phyloP scores from a whole-genome alignment of 1,140 invertebrate genomes.

The Leptinotarsa defecta region DNA sequence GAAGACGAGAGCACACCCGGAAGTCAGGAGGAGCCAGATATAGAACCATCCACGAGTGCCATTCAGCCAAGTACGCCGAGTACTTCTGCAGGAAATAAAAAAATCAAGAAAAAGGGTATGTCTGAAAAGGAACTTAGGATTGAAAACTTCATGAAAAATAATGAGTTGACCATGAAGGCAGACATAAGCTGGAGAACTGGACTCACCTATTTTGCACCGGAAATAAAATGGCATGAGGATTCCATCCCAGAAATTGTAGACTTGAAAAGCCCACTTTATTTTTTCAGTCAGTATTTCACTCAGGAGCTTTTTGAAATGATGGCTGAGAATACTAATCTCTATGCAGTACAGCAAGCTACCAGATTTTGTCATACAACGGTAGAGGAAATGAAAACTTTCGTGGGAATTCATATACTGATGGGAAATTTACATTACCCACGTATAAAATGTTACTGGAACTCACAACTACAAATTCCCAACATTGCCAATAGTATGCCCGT shows the following conservation, averaged over 20 bases:
- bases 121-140: slow-evolving; percentile 9
- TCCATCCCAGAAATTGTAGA: background rate
- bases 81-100: slow-evolving; percentile 7
- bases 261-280: slow-evolving; percentile 24
- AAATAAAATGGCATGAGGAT: slow-evolving; percentile 17
- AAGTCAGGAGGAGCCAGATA: background rate
- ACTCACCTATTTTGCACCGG: slow-evolving; percentile 15
- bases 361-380: slow-evolving; percentile 2
- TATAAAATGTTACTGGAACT: slow-evolving; percentile 26
- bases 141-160: slow-evolving; percentile 6
- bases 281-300: slow-evolving; percentile 16
- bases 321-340: slow-evolving; percentile 13
- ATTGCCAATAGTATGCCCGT: slow-evolving; percentile 22
- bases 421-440: slow-evolving; percentile 24
- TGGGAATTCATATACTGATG: slow-evolving; percentile 30
- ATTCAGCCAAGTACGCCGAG: background rate
- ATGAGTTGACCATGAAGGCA: slow-evolving; percentile 11
- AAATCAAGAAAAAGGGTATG: background rate
- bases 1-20: slow-evolving; percentile 1
- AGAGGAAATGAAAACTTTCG: slow-evolving; percentile 16
- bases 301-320: slow-evolving; percentile 14
- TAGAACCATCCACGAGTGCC: background rate
- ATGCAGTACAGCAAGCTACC: slow-evolving; percentile 9
- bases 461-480: slow-evolving; percentile 23
- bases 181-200: background rate